Percentiles rank a stretch among this genome's conserved stretches.
These are phyloP conservation scores for Xyliphius kryptos DNA, from an alignment of 2,113 vertebrate species.

Conservation along the genomic window DNA sequence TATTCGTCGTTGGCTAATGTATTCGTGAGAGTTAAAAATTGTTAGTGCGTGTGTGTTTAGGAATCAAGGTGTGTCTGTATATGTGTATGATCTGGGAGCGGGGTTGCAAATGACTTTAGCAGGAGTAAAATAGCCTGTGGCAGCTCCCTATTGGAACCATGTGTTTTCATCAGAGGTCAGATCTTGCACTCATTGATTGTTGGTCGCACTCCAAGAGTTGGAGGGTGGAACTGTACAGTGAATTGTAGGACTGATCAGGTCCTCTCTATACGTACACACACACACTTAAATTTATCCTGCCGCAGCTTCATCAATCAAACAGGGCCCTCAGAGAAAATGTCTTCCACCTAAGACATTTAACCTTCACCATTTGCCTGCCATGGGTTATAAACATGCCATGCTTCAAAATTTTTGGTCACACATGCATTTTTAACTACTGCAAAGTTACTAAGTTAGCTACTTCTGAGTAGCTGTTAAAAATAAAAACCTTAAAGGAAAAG, in stretches of 20 bases:
- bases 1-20: too few species aligned
- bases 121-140: conserved; percentile 91
- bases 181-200: conserved; percentile 87
- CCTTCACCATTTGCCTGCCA: conserved; percentile 5
- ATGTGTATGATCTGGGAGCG: conserved; percentile 1
- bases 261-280: conserved; percentile 19
- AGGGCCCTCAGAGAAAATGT: not conserved
- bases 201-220: conserved; percentile 76
- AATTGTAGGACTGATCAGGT: conserved; percentile 4
- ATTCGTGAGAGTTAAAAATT: not conserved
- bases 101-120: conserved; percentile 60
- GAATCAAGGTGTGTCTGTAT: conserved; percentile 15
- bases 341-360: not conserved
- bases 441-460: too few species aligned
- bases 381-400: conserved; percentile 18
- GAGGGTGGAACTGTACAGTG: conserved; percentile 28
- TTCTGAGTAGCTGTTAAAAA: too few species aligned
- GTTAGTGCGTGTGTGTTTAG: conserved; percentile 1
- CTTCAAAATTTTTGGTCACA: not conserved
- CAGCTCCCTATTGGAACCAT: conserved; percentile 93
- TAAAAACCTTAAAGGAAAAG: too few species aligned
- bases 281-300: not conserved
- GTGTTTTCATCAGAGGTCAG: conserved; percentile 93
- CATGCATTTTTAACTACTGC: conserved; percentile 2
- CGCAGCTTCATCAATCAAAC: not conserved